Evolutionary conservation across 2,888 invertebrate species (phyloP).

Genomic region (Morpho deidamia): DNA sequence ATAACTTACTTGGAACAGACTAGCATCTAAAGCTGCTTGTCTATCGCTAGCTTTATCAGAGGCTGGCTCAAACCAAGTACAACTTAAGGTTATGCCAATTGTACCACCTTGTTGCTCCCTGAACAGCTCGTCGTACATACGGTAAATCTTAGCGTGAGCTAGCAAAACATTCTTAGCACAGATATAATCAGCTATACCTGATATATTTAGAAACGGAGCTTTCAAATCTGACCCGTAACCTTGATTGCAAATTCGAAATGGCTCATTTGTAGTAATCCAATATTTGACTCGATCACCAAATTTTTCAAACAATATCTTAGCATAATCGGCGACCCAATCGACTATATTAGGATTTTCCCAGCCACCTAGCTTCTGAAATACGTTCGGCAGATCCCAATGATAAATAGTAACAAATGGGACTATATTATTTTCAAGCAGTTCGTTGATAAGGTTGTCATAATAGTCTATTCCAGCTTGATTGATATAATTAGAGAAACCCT

Average conservation of each 20-base stretch:
- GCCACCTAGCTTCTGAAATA: constrained; percentile 76
- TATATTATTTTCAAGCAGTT: constrained; percentile 51
- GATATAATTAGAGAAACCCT: constrained; percentile 69
- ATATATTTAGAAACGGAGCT: constrained; percentile 53
- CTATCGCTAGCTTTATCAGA: constrained; percentile 61
- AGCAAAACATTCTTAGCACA: constrained; percentile 69
- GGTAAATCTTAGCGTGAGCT: constrained; percentile 77
- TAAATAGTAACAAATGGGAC: constrained; percentile 78
- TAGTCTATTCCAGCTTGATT: constrained; percentile 81
- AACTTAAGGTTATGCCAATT: constrained; percentile 52
- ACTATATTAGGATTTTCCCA: constrained; percentile 65
- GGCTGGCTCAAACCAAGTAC: constrained; percentile 70
- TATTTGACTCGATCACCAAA: constrained; percentile 73
- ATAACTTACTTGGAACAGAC: constrained; percentile 69
- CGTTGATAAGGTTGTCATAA: constrained; percentile 81
- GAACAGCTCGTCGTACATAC: constrained; percentile 57
- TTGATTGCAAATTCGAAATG: constrained; percentile 51
- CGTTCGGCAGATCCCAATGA: constrained; percentile 77
- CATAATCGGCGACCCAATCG: constrained; percentile 71
- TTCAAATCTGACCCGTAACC: constrained; percentile 64
- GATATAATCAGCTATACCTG: constrained; percentile 70
- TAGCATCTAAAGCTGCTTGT: constrained; percentile 69
- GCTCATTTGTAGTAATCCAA: constrained; percentile 82
- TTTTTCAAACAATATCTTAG: constrained; percentile 54
- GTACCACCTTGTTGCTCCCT: constrained; percentile 43